These are phyloP conservation scores for Rapana venosa DNA, from an alignment of 2,888 invertebrate genomes.

Conservation along the genomic window DNA sequence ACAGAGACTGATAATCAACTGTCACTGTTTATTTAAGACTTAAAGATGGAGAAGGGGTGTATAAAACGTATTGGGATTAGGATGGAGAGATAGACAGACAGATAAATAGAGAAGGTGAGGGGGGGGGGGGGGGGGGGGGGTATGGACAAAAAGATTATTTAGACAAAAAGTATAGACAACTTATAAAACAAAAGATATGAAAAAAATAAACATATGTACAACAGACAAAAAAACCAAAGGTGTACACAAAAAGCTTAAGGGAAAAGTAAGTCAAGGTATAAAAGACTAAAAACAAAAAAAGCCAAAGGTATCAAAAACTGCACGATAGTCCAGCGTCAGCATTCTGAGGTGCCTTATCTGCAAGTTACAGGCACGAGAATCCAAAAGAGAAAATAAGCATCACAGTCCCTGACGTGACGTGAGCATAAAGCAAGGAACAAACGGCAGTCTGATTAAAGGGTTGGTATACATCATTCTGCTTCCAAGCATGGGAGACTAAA, in stretches of 20 bases:
- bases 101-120: not conserved
- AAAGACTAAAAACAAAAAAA: not conserved
- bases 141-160: not conserved
- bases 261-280: not conserved
- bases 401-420: not conserved
- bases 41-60: too few relatives aligned
- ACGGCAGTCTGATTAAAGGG: not conserved
- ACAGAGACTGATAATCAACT: too few relatives aligned
- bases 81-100: too few relatives aligned
- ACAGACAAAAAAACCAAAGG: not conserved
- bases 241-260: not conserved
- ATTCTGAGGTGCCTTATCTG: too few relatives aligned
- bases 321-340: not conserved
- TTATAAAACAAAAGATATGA: not conserved
- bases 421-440: not conserved
- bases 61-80: too few relatives aligned
- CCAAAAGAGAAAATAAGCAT: not conserved
- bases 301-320: not conserved
- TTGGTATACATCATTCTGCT: too few relatives aligned
- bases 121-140: not conserved
- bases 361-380: not conserved
- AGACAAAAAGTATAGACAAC: not conserved
- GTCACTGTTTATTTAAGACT: too few relatives aligned
- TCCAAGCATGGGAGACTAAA: too few relatives aligned
- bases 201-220: not conserved